Percentiles rank a stretch among this genome's conserved stretches.
These are phyloP conservation scores for Brenthis hecate DNA, from an alignment of 2,888 invertebrate species.

Conservation along the genomic window DNA sequence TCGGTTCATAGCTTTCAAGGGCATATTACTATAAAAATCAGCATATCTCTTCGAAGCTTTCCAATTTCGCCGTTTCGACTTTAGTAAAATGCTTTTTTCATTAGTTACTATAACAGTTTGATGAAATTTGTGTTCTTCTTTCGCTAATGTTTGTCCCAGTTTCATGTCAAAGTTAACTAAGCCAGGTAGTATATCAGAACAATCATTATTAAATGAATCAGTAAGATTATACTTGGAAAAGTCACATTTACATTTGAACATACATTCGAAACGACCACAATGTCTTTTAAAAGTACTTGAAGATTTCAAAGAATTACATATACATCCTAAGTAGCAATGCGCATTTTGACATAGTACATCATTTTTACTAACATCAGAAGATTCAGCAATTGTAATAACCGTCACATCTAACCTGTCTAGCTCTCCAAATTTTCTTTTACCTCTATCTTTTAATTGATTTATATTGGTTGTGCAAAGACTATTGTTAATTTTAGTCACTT, in stretches of 20 bases:
- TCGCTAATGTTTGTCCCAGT: conserved; percentile 82
- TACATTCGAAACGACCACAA: conserved; percentile 84
- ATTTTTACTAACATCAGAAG: conserved; percentile 37
- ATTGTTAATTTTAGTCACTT: conserved; percentile 40
- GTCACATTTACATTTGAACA: conserved; percentile 79
- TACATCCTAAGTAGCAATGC: conserved; percentile 84
- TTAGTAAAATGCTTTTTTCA: conserved; percentile 85
- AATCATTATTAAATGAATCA: conserved; percentile 50
- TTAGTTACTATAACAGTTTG: conserved; percentile 86
- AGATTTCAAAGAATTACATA: conserved; percentile 83
- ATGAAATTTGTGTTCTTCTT: conserved; percentile 87
- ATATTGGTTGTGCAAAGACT: conserved; percentile 23
- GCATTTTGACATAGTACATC: conserved; percentile 72
- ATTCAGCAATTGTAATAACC: conserved; percentile 79
- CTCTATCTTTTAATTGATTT: conserved; percentile 57
- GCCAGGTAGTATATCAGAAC: conserved; percentile 55
- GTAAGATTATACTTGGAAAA: conserved; percentile 57
- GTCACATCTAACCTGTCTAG: conserved; percentile 85
- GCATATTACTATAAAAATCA: conserved; percentile 72
- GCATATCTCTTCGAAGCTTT: conserved; percentile 84
- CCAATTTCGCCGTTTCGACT: conserved; percentile 80
- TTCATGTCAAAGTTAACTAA: conserved; percentile 73
- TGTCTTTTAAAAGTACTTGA: conserved; percentile 76
- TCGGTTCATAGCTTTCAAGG: conserved; percentile 51
- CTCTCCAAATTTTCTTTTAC: conserved; percentile 72